Conservation (phyloP, 2,888 invertebrate genomes). For the Oxyscelio sp. region DNA sequence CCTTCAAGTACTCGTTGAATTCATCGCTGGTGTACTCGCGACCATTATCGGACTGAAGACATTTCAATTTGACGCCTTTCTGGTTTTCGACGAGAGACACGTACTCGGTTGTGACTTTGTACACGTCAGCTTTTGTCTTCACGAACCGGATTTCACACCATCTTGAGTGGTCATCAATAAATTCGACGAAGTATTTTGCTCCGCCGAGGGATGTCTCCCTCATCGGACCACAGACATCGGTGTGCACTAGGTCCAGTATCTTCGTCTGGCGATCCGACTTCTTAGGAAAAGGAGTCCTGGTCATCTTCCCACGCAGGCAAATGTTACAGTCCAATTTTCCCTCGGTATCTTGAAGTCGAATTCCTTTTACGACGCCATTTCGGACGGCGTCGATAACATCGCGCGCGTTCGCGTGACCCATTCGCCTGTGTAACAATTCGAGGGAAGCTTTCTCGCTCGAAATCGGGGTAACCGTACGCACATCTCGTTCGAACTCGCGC, state of each 20-base stretch:
- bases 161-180: constrained; percentile 24
- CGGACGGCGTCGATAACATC: constrained; percentile 16
- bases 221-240: constrained; percentile 26
- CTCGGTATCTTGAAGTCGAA: too few species aligned
- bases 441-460: background rate
- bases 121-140: constrained; percentile 7
- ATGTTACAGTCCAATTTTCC: background rate
- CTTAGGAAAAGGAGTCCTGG: constrained; percentile 27
- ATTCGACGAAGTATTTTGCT: constrained; percentile 1
- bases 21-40: constrained; percentile 1
- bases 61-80: constrained; percentile 61
- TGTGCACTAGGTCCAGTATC: constrained; percentile 14
- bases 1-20: constrained; percentile 17
- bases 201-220: background rate
- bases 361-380: constrained; percentile 24
- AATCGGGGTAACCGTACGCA: background rate
- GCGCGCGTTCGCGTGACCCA: constrained; percentile 41
- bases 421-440: constrained; percentile 16
- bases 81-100: constrained; percentile 10
- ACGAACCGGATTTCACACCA: constrained; percentile 8
- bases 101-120: background rate
- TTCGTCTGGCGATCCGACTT: background rate
- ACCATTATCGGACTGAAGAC: constrained; percentile 58
- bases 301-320: constrained; percentile 19
- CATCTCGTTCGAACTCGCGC: constrained; percentile 3